phyloP scores from a whole-genome alignment of 2,888 invertebrate genomes.

The Tenodera sinensis region DNA sequence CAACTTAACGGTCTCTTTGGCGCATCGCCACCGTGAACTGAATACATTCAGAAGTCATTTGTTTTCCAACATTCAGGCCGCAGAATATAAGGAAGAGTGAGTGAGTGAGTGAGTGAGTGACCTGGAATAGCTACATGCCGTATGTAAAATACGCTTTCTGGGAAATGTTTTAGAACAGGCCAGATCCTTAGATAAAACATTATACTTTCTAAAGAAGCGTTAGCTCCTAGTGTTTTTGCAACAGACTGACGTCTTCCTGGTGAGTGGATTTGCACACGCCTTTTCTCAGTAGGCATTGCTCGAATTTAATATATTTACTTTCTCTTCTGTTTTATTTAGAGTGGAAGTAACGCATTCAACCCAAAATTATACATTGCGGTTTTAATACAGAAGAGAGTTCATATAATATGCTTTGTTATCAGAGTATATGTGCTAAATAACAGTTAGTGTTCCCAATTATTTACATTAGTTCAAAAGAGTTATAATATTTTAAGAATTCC shows the following conservation, averaged over 20 bases:
- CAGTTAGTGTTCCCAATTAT: too few species aligned
- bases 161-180: background rate
- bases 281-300: too few species aligned
- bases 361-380: too few species aligned
- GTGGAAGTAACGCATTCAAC: too few species aligned
- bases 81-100: background rate
- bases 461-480: too few species aligned
- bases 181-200: background rate
- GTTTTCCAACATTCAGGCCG: background rate
- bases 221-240: background rate
- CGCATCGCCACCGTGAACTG: background rate
- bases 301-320: too few species aligned
- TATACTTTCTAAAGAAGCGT: background rate
- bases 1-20: background rate
- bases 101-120: background rate
- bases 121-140: background rate
- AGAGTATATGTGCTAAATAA: too few species aligned
- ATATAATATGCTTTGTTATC: too few species aligned
- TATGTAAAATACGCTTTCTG: background rate
- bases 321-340: too few species aligned
- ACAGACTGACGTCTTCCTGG: background rate
- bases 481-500: too few species aligned
- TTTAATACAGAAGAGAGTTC: too few species aligned
- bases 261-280: too few species aligned
- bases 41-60: background rate